Percentiles rank a stretch among this genome's conserved stretches.
phyloP scores from a whole-genome alignment of 2,113 vertebrate species.

The Empidonax alnorum region DNA sequence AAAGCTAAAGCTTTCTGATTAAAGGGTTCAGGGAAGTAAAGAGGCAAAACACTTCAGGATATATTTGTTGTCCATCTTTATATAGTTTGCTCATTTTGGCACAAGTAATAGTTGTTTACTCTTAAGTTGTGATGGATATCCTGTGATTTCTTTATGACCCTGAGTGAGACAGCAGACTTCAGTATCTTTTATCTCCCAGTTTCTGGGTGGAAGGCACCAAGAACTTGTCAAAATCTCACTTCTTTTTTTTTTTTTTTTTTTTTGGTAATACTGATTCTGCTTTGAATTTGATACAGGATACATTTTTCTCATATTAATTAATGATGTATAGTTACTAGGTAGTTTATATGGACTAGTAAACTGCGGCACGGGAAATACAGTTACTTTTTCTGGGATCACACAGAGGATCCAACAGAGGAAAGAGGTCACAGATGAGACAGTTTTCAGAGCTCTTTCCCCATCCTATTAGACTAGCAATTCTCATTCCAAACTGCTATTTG shows the following conservation, averaged over 20 bases:
- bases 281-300: conserved; percentile 50
- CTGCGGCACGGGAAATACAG: neutral
- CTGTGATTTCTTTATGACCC: conserved; percentile 61
- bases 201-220: neutral
- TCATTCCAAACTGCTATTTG: neutral
- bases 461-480: neutral
- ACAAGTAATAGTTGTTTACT: conserved; percentile 26
- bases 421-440: neutral
- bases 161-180: neutral
- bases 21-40: conserved; percentile 20
- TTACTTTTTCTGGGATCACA: neutral
- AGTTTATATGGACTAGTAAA: neutral
- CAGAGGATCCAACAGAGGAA: neutral
- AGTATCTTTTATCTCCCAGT: conserved; percentile 21
- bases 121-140: neutral
- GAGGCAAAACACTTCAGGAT: neutral
- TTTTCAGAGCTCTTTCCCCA: neutral
- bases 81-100: neutral
- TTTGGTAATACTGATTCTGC: conserved; percentile 28
- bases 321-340: neutral
- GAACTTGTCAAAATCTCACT: conserved; percentile 45
- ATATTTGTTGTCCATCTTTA: conserved; percentile 11
- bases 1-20: conserved; percentile 34
- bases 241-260: conserved; percentile 11
- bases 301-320: neutral